phyloP scores from a whole-genome alignment of 2,797 vertebrate genomes.

The Pogonophryne albipinna region DNA sequence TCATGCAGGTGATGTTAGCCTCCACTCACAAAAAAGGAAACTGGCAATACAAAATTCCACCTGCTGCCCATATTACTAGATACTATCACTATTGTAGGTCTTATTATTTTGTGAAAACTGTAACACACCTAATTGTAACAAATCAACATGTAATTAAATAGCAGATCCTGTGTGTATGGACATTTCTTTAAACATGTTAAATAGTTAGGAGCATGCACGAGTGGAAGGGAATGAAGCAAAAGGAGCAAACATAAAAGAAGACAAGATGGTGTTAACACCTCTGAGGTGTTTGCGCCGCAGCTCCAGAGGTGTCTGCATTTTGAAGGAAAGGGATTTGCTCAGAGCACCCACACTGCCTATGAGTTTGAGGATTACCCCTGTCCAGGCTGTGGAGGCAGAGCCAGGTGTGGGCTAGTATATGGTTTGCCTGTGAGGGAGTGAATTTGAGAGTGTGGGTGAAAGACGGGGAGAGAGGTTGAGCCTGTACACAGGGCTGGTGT shows the following conservation, averaged over 20 bases:
- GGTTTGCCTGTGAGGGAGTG: conserved; percentile 58
- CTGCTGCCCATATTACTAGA: background rate
- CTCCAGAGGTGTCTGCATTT: conserved; percentile 68
- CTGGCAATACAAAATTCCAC: background rate
- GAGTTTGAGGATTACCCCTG: conserved; percentile 74
- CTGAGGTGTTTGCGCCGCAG: conserved; percentile 58
- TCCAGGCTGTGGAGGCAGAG: conserved; percentile 54
- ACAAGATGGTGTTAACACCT: conserved; percentile 40
- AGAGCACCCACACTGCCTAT: conserved; percentile 62
- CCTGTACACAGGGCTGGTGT: conserved; percentile 61
- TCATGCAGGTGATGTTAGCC: background rate
- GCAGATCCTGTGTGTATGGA: background rate
- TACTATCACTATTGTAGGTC: background rate
- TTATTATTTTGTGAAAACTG: background rate
- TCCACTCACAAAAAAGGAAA: background rate
- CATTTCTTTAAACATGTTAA: background rate
- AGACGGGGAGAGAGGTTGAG: conserved; percentile 55
- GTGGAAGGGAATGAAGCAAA: background rate
- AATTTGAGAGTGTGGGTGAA: conserved; percentile 61
- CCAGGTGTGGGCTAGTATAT: conserved; percentile 62
- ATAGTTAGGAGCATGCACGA: conserved; percentile 12
- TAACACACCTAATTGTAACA: background rate
- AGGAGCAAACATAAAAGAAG: conserved; percentile 25
- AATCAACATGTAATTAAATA: background rate
- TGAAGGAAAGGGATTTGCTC: conserved; percentile 66